These are phyloP conservation scores for Drosophila recens DNA, from an alignment of 2,888 invertebrate genomes.

Conservation along the genomic window DNA sequence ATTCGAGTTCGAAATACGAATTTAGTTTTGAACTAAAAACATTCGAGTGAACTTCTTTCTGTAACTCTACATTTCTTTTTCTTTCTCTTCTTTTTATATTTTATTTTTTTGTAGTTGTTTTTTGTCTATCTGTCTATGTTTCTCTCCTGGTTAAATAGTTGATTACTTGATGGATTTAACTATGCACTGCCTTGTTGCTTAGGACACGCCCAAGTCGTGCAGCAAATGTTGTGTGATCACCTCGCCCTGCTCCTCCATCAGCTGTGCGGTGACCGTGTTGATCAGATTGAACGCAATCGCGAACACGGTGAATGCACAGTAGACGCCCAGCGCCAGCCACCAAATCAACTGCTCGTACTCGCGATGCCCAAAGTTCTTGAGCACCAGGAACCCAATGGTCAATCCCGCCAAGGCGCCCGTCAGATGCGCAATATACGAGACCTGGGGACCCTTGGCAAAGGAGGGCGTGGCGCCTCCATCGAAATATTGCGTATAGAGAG, in stretches of 20 bases:
- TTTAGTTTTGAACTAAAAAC: conserved; percentile 75
- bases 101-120: too few relatives aligned
- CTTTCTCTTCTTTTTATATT: too few relatives aligned
- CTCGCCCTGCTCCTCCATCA: conserved; percentile 85
- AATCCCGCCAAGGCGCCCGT: conserved; percentile 97
- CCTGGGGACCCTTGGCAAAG: conserved; percentile 88
- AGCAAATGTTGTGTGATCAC: conserved; percentile 85
- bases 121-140: conserved; percentile 48
- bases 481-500: conserved; percentile 95
- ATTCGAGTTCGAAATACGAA: conserved; percentile 40
- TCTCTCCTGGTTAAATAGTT: conserved; percentile 37
- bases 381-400: conserved; percentile 95
- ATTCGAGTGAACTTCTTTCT: conserved; percentile 53
- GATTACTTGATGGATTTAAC: conserved; percentile 9
- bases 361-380: conserved; percentile 98
- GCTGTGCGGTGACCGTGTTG: conserved; percentile 87
- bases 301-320: conserved; percentile 96
- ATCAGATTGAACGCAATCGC: conserved; percentile 94
- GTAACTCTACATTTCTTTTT: conserved; percentile 20
- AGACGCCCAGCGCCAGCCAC: conserved; percentile 98
- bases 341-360: conserved; percentile 96
- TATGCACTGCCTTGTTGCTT: conserved; percentile 54
- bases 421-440: conserved; percentile 98
- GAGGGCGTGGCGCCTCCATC: conserved; percentile 52
- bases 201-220: conserved; percentile 85